Evolutionary conservation across 2,888 invertebrate species (phyloP).

Genomic region (Cephalotes varians): DNA sequence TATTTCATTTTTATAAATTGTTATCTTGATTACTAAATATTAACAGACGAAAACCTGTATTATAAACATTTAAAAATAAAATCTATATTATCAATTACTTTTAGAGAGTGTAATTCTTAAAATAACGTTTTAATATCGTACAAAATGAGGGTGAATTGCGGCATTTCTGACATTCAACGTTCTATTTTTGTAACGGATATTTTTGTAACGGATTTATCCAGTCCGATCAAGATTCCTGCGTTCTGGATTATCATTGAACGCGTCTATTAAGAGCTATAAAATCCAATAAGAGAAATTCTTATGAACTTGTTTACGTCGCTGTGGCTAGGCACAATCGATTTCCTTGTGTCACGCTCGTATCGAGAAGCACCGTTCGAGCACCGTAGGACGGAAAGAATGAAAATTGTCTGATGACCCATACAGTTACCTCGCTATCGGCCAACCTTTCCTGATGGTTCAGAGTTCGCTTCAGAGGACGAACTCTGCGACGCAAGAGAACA

Average conservation of each 20-base stretch:
- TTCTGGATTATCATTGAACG: slow-evolving; percentile 44
- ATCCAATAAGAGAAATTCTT: slow-evolving; percentile 53
- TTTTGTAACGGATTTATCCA: no score
- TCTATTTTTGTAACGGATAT: neutral
- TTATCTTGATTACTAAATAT: neutral
- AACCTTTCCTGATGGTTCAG: slow-evolving; percentile 72
- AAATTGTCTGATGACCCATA: slow-evolving; percentile 79
- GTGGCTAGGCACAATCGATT: slow-evolving; percentile 62
- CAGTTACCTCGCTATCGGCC: slow-evolving; percentile 74
- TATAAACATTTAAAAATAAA: neutral
- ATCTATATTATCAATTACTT: neutral
- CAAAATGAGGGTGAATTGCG: neutral
- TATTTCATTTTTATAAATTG: neutral
- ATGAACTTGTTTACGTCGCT: slow-evolving; percentile 40
- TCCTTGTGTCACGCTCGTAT: slow-evolving; percentile 52
- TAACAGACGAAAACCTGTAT: neutral
- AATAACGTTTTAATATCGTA: neutral
- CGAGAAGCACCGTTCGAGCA: slow-evolving; percentile 68
- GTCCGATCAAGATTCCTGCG: slow-evolving; percentile 35
- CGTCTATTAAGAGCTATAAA: slow-evolving; percentile 41
- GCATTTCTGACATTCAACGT: neutral
- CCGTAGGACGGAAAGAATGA: slow-evolving; percentile 75
- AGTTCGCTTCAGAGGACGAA: slow-evolving; percentile 77
- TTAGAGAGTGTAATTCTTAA: neutral
- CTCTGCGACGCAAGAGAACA: slow-evolving; percentile 69